phyloP scores from a whole-genome alignment of 2,113 vertebrate genomes.

The Lampris megalopsis region DNA sequence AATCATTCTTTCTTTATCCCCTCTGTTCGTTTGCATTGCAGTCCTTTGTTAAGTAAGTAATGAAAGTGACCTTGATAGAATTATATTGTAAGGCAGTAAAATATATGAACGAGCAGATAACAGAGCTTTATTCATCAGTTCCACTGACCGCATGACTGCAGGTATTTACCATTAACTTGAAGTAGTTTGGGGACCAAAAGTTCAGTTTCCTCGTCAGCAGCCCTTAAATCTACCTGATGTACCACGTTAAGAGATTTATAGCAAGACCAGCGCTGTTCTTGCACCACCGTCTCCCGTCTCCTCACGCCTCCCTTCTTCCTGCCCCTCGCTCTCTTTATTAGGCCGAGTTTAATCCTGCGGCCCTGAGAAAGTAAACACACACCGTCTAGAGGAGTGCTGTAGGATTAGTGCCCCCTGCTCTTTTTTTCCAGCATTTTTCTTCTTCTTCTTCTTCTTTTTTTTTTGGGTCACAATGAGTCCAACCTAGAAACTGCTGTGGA shows the following conservation, averaged over 20 bases:
- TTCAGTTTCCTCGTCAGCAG: background rate
- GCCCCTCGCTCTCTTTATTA: slow-evolving; percentile 61
- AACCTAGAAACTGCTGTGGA: slow-evolving; percentile 32
- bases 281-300: slow-evolving; percentile 46
- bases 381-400: slow-evolving; percentile 59
- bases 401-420: slow-evolving; percentile 66
- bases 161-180: no score
- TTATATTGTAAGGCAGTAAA: no score
- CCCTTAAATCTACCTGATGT: background rate
- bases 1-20: no score
- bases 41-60: no score
- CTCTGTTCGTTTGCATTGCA: no score
- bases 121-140: no score
- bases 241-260: slow-evolving; percentile 8
- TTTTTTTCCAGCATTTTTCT: slow-evolving; percentile 40
- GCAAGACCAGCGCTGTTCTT: slow-evolving; percentile 28
- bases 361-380: slow-evolving; percentile 76
- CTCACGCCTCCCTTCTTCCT: slow-evolving; percentile 47
- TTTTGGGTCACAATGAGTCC: slow-evolving; percentile 35
- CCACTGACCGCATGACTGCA: no score
- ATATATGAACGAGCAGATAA: no score
- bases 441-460: slow-evolving; percentile 2
- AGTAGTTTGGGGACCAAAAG: no score
- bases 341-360: slow-evolving; percentile 66
- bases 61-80: no score